Evolutionary conservation across 2,113 vertebrate species (phyloP), one percentile per base, ranked within the genome.

Genomic region (Pterocles orientalis): DNA sequence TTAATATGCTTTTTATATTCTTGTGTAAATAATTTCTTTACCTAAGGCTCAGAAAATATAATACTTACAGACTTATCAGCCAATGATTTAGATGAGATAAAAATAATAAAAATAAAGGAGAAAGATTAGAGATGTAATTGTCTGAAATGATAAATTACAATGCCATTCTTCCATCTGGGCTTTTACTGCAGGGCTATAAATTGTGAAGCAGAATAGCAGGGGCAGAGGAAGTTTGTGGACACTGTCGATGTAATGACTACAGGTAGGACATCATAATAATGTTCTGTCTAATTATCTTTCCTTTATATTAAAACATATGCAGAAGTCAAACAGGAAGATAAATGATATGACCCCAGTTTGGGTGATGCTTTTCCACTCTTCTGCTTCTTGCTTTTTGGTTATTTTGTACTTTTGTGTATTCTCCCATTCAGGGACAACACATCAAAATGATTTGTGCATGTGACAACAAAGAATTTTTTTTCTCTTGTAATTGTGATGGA

Each of bases 1-100:
- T 79, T 77, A 95, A 95, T 86, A 89, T 28, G 66, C 39, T 84
- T 97, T 92, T 96, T 65, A 91, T 88, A 94, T 92, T 96, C 58
- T 31, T 56, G 39, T 92, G 77, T 95, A 97, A 97, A 97, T 97
- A 93, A 93, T 96, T 96, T 94, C 18, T 94, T 96, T 90, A 72
- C 95, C 91, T 95, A 93, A 97, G 96, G 57, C 56, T 92, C 64
- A 87, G 41, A 82, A 85, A 69, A 79, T 87, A 47, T 82, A 94
- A 86, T 93, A 94, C 94, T 97, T 97, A 95, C 87, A 91, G 26
- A 88, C 83, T 95, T 96, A 85, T 91, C 89, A 94, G 78, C 23
- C 87, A 96, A 48, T 95, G 86, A 95, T 79, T 96, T 92, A 96
- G 65, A 82, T 41, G 82, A 93, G 36, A 90, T 69, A 94, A 91